Evolutionary conservation across 2,797 vertebrate species (phyloP).

Genomic region (Sarcoramphus papa): DNA sequence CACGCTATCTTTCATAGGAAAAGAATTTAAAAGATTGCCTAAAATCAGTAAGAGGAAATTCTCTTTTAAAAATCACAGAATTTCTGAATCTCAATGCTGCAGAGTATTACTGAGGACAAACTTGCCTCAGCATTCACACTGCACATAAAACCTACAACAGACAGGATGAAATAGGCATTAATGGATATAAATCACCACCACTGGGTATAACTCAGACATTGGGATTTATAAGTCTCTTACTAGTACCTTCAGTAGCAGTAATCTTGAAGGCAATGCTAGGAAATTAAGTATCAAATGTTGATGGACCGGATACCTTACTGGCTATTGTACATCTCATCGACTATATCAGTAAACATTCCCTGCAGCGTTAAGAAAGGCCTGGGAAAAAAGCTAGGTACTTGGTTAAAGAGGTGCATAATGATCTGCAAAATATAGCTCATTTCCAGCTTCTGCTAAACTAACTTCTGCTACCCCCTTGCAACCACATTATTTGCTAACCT

Average conservation of each 20-base stretch:
- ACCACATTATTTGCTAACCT: not conserved
- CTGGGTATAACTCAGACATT: not conserved
- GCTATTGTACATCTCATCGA: not conserved
- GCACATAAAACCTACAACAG: not conserved
- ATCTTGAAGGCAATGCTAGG: not conserved
- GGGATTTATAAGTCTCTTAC: not conserved
- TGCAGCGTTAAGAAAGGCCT: not conserved
- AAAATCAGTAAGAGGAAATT: not conserved
- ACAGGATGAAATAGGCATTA: not conserved
- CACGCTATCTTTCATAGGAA: accelerated
- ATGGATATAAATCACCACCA: not conserved
- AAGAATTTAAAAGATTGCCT: not conserved
- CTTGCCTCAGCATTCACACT: not conserved
- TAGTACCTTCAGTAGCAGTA: not conserved
- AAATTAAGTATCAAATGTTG: not conserved
- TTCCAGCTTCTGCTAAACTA: not conserved
- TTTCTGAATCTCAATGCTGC: not conserved
- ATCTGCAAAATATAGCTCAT: not conserved
- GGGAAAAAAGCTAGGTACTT: not conserved
- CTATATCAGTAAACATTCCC: not conserved
- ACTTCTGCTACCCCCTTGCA: not conserved
- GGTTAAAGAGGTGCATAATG: not conserved
- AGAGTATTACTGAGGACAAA: not conserved
- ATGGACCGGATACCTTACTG: not conserved
- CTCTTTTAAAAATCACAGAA: not conserved